Conservation (phyloP, 2,113 vertebrate genomes). For the Carassius gibelio region DNA sequence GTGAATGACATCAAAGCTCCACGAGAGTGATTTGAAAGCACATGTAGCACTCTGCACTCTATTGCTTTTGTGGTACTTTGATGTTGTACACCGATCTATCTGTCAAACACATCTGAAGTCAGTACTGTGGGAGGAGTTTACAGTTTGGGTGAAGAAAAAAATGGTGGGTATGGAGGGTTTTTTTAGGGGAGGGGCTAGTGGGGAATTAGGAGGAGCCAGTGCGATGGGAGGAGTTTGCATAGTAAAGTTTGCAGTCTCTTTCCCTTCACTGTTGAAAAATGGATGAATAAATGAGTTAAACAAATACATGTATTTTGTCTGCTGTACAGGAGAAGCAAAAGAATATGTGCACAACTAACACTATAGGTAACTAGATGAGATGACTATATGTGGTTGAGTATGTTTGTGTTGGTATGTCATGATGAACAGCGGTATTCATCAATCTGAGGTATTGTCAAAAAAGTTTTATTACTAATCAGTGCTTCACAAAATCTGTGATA, state of each 20-base stretch:
- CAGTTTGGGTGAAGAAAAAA: not conserved
- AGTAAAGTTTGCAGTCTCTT: slow-evolving; percentile 31
- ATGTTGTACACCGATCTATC: not conserved
- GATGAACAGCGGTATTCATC: slow-evolving; percentile 34
- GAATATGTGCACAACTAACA: slow-evolving; percentile 30
- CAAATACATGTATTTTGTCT: not conserved
- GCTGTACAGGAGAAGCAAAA: slow-evolving; percentile 2
- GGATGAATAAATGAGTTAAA: slow-evolving; percentile 19
- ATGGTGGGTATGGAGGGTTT: not conserved
- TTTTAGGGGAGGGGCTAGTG: not conserved
- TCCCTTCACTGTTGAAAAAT: slow-evolving; percentile 21
- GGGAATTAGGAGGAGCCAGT: not conserved
- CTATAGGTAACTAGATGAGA: slow-evolving; percentile 18
- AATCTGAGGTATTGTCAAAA: slow-evolving; percentile 51
- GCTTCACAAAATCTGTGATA: slow-evolving; percentile 23
- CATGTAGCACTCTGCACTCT: too few relatives aligned
- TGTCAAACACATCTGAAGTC: not conserved
- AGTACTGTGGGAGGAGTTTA: not conserved
- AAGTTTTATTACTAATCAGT: slow-evolving; percentile 33
- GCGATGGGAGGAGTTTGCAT: slow-evolving; percentile 42
- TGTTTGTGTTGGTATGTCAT: slow-evolving; percentile 19
- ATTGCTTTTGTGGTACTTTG: not conserved
- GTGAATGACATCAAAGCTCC: not conserved
- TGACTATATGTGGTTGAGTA: not conserved
- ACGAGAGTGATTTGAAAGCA: not conserved